phyloP scores from a whole-genome alignment of 2,888 invertebrate genomes.

The Eurytoma adleriae region DNA sequence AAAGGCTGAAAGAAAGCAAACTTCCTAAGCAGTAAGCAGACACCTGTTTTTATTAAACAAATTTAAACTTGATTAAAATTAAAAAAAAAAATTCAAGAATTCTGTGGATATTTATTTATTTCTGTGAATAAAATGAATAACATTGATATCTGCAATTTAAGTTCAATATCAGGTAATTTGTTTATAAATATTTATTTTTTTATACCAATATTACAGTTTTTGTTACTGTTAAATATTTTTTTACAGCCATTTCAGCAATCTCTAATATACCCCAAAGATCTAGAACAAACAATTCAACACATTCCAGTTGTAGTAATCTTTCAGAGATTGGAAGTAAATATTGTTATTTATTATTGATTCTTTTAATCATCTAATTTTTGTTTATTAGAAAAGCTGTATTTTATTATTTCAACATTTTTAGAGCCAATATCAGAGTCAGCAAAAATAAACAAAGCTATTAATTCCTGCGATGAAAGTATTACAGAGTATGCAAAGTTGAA shows the following conservation, averaged over 20 bases:
- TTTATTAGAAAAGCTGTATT: too few species aligned
- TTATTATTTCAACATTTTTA: too few species aligned
- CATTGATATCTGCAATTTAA: conserved; percentile 59
- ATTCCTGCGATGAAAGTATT: conserved; percentile 64
- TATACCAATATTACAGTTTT: not conserved
- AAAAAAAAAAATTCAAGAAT: not conserved
- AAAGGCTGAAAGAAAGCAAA: not conserved
- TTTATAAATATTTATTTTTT: not conserved
- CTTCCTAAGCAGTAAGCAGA: not conserved
- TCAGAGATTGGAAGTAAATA: conserved; percentile 48
- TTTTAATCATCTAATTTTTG: too few species aligned
- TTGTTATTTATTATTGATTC: too few species aligned
- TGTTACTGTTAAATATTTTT: not conserved
- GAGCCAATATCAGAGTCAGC: conserved; percentile 23
- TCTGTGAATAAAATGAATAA: conserved; percentile 38
- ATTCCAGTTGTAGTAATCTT: conserved; percentile 59
- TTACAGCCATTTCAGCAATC: conserved; percentile 61
- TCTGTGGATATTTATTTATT: not conserved
- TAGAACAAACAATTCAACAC: conserved; percentile 61
- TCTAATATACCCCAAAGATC: conserved; percentile 67
- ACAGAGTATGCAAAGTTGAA: conserved; percentile 62
- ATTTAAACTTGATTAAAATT: conserved; percentile 5
- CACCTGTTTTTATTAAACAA: too few species aligned
- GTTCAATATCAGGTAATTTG: conserved; percentile 66
- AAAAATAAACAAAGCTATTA: conserved; percentile 60